A percentile compares a stretch with the other conserved stretches of the same genome.
phyloP scores from a whole-genome alignment of 2,113 vertebrate species.

The Pardalotus punctatus region DNA sequence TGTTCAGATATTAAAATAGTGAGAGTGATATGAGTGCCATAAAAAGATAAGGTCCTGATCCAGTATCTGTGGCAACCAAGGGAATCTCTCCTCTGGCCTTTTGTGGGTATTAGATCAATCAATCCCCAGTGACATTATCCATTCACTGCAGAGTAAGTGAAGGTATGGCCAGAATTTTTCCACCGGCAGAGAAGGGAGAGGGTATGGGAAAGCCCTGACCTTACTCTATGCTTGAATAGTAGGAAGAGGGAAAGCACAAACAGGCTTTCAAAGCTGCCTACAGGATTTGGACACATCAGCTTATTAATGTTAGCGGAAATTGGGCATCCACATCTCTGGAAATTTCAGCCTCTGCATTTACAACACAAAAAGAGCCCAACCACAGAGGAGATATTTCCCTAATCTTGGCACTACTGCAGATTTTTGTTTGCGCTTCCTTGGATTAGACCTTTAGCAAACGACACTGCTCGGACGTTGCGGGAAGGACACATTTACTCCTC shows the following conservation, averaged over 20 bases:
- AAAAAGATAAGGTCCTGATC: slow-evolving; percentile 70
- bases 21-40: slow-evolving; percentile 50
- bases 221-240: slow-evolving; percentile 68
- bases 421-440: slow-evolving; percentile 62
- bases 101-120: slow-evolving; percentile 71
- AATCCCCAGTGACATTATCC: slow-evolving; percentile 70
- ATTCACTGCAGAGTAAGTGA: slow-evolving; percentile 67
- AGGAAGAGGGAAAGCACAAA: slow-evolving; percentile 70
- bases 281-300: slow-evolving; percentile 70
- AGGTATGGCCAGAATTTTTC: slow-evolving; percentile 71
- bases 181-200: slow-evolving; percentile 67
- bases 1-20: slow-evolving; percentile 61
- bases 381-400: slow-evolving; percentile 66
- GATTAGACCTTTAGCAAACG: slow-evolving; percentile 59
- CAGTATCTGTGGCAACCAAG: slow-evolving; percentile 71
- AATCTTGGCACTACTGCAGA: slow-evolving; percentile 56
- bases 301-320: slow-evolving; percentile 71
- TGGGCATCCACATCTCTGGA: slow-evolving; percentile 70
- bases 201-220: slow-evolving; percentile 70
- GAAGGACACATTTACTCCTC: slow-evolving; percentile 8
- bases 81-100: slow-evolving; percentile 68
- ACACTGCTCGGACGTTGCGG: neutral
- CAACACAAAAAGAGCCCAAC: slow-evolving; percentile 60
- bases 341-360: slow-evolving; percentile 68
- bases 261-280: slow-evolving; percentile 70